These are phyloP conservation scores for Drosophila peninsularis DNA, from an alignment of 2,888 invertebrate species.

Conservation along the genomic window DNA sequence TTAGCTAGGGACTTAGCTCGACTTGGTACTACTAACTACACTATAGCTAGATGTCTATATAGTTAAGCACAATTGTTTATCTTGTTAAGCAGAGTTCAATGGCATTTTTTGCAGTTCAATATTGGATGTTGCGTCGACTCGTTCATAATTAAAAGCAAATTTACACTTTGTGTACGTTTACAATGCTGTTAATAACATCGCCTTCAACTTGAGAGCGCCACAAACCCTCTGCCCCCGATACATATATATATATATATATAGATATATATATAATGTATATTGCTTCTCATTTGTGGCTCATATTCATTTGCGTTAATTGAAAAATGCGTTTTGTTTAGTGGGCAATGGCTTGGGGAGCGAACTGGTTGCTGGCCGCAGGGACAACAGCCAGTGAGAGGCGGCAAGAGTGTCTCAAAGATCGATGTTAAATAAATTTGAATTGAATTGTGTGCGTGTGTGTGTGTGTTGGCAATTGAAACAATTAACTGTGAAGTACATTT, in stretches of 20 bases:
- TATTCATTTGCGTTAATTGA: conserved; percentile 56
- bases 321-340: conserved; percentile 52
- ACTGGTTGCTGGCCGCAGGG: not conserved
- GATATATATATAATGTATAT: not conserved
- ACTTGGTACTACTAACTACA: not conserved
- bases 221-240: not conserved
- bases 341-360: not conserved
- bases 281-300: conserved; percentile 4
- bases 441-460: conserved; percentile 44
- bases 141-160: conserved; percentile 53
- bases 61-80: not conserved
- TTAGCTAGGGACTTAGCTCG: not conserved
- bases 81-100: conserved; percentile 33
- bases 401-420: conserved; percentile 33
- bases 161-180: conserved; percentile 50
- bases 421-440: conserved; percentile 57
- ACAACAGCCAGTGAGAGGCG: not conserved
- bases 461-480: conserved; percentile 67
- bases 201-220: conserved; percentile 15
- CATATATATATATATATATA: not conserved
- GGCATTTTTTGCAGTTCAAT: conserved; percentile 28
- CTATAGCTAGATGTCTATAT: not conserved
- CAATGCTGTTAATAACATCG: conserved; percentile 29
- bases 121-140: conserved; percentile 21
- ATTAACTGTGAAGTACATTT: conserved; percentile 76